phyloP scores from a whole-genome alignment of 2,888 invertebrate species.

The Matsumyia berberina region DNA sequence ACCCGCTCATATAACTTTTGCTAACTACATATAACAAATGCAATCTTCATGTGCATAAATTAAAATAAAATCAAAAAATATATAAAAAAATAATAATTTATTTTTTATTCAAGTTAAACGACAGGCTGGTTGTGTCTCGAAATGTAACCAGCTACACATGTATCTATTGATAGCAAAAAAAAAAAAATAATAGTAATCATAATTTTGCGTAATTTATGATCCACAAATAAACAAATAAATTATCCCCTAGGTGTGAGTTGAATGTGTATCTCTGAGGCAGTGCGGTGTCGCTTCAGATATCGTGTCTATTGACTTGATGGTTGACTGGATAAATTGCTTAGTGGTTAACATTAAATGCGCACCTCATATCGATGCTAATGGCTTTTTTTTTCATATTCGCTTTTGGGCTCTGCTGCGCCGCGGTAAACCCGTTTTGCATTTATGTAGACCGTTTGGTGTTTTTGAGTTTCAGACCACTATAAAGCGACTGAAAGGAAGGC shows the following conservation, averaged over 20 bases:
- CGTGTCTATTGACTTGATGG: slow-evolving; percentile 59
- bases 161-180: slow-evolving; percentile 12
- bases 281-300: slow-evolving; percentile 51
- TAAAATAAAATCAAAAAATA: background rate
- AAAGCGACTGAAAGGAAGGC: no score
- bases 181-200: slow-evolving; percentile 57
- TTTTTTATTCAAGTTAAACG: background rate
- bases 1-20: slow-evolving; percentile 6
- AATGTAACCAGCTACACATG: slow-evolving; percentile 10
- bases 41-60: slow-evolving; percentile 11
- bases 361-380: slow-evolving; percentile 65
- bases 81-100: background rate
- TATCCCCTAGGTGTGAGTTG: slow-evolving; percentile 46
- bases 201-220: slow-evolving; percentile 70
- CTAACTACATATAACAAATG: slow-evolving; percentile 19
- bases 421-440: slow-evolving; percentile 25
- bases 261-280: slow-evolving; percentile 31
- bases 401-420: slow-evolving; percentile 16
- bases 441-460: slow-evolving; percentile 7
- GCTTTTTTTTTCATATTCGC: slow-evolving; percentile 39
- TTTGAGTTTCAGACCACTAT: background rate
- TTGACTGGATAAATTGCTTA: slow-evolving; percentile 62
- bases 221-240: slow-evolving; percentile 74
- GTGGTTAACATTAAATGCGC: slow-evolving; percentile 59
- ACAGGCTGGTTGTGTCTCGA: background rate